These are phyloP conservation scores for Aproaerema taeniolella DNA, from an alignment of 2,888 invertebrate species.

Conservation along the genomic window DNA sequence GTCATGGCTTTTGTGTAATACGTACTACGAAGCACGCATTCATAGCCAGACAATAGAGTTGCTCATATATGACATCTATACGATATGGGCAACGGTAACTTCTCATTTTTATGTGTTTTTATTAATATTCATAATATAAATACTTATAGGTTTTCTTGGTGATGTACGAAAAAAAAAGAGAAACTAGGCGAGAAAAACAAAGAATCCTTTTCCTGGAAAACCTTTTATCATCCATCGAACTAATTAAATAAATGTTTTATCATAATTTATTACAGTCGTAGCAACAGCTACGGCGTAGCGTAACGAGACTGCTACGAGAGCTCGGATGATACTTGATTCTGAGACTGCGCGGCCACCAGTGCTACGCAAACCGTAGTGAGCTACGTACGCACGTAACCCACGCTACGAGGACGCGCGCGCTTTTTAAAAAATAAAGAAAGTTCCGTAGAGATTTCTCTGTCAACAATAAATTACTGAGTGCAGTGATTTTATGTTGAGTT, in stretches of 20 bases:
- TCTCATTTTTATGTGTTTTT: too few species aligned
- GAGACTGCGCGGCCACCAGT: constrained; percentile 70
- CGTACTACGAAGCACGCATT: too few species aligned
- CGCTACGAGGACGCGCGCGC: constrained; percentile 9
- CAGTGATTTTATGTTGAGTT: constrained; percentile 10
- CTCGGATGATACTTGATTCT: constrained; percentile 42
- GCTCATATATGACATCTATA: too few species aligned
- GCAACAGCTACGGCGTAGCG: constrained; percentile 30
- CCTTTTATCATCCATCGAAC: too few species aligned
- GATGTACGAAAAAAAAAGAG: too few species aligned
- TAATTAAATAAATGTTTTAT: constrained; percentile 44
- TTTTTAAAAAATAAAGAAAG: constrained; percentile 9
- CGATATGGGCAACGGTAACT: too few species aligned
- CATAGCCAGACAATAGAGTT: too few species aligned
- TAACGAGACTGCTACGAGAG: constrained; percentile 19
- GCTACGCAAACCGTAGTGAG: constrained; percentile 37
- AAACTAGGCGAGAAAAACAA: too few species aligned
- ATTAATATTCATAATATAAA: too few species aligned
- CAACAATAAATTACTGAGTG: constrained; percentile 9
- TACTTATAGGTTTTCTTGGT: too few species aligned
- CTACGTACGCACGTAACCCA: constrained; percentile 30
- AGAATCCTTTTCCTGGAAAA: too few species aligned
- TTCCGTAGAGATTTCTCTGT: not conserved
- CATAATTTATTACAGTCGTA: constrained; percentile 38
- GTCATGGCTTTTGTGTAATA: not conserved